Base-by-base conservation (phyloP, 2,888 invertebrate species). In the Hipparchia semele region DNA sequence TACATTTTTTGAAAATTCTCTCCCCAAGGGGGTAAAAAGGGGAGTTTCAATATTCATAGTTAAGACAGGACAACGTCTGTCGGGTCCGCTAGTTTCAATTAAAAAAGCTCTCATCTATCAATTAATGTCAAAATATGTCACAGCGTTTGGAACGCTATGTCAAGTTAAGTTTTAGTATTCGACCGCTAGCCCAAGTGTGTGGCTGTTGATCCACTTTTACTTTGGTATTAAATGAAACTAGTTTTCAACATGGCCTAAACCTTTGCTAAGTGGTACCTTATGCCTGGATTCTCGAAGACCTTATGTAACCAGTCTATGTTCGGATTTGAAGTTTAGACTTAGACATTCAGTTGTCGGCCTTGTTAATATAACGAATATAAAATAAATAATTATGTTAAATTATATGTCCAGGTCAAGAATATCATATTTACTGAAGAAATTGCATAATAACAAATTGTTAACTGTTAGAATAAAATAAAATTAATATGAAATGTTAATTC, bases 241-340 rank as follows among this genome's bases (percentile, higher is more conserved):
- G 49, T 65, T 65, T 23, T n/a, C 33, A 9, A 51, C 51, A 65
- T 65, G 65, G 33, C 65, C 65, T 65, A 65, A 65, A 65, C 65
- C 33, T 53, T 65, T 65, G 8, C 12, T 53, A n/a, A 65, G 10
- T 12, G 33, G 65, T 10, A 12, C 39, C 39, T 39, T 39, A 51
- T 12, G 53, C 51, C 45, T 62, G 54, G 56, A 46, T 62, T 64
- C 56, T 62, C 45, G 70, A 54, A 8, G 62, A 62, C 70, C 62
- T 62, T 70, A 49, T 49, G 49, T 49, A 62, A 70, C 61, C 54
- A 45, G 61, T 39, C 13, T 33, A 54, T 61, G 33, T 12, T n/a
- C n/a, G 45, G 12, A 61, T 70, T 70, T 54, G 49, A 23, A 56
- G 46, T 9, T 13, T 46, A 68, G 23, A 13, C 13, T 58, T 68